Evolutionary conservation across 2,797 vertebrate genomes (phyloP).

Genomic region (Buphagus erythrorhynchus): DNA sequence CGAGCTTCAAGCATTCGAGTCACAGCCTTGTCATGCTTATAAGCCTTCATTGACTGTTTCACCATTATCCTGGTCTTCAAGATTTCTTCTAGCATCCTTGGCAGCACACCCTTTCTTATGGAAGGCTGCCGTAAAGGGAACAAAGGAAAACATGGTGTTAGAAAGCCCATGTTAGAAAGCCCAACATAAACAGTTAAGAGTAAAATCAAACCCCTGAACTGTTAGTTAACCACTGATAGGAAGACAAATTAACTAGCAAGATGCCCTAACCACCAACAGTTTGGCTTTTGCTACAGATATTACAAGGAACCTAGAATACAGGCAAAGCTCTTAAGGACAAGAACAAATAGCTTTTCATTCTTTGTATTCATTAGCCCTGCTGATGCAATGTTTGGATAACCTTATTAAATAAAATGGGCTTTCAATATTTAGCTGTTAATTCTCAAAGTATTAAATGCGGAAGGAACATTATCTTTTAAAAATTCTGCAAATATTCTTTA

Average conservation of each 20-base stretch:
- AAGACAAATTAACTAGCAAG: background rate
- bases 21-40: constrained; percentile 90
- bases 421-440: background rate
- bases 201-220: background rate
- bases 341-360: background rate
- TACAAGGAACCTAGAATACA: background rate
- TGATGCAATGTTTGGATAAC: background rate
- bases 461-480: background rate
- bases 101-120: constrained; percentile 92
- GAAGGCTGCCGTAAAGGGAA: constrained; percentile 80
- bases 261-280: background rate
- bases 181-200: background rate
- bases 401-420: background rate
- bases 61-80: constrained; percentile 95
- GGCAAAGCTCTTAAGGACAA: background rate
- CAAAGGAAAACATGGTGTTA: background rate
- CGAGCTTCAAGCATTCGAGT: constrained; percentile 91
- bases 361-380: background rate
- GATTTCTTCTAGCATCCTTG: constrained; percentile 96
- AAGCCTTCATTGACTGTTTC: constrained; percentile 92
- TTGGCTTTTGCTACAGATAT: background rate
- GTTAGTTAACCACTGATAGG: background rate
- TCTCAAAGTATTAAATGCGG: background rate
- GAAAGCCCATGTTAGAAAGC: background rate
- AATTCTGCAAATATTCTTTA: background rate